These are phyloP conservation scores for Platyscapa corneri DNA, from an alignment of 1,140 invertebrate species.

Conservation along the genomic window DNA sequence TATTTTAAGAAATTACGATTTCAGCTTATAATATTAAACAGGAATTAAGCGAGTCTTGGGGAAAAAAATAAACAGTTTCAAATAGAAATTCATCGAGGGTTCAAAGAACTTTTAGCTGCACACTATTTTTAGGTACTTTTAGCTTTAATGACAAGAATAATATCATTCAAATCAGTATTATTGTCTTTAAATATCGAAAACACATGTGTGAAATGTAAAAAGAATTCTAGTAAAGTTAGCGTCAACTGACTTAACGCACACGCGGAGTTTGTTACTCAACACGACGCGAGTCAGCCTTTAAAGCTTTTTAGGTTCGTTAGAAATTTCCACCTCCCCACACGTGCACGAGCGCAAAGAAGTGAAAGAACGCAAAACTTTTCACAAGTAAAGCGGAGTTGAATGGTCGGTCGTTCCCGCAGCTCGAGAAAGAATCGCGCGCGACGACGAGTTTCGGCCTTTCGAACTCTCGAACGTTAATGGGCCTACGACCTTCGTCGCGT, in stretches of 20 bases:
- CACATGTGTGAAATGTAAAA: background rate
- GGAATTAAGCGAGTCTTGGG: no score
- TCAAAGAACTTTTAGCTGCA: no score
- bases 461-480: conserved; percentile 19
- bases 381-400: background rate
- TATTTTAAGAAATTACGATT: no score
- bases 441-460: conserved; percentile 26
- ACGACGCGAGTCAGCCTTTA: background rate
- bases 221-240: background rate
- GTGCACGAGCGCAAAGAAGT: background rate
- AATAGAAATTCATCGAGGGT: no score
- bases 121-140: background rate
- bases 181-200: background rate
- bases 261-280: background rate
- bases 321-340: background rate
- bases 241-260: background rate
- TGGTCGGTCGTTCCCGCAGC: background rate
- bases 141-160: background rate
- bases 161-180: background rate
- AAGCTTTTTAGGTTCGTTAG: background rate
- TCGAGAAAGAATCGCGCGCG: conserved; percentile 13
- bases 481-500: conserved; percentile 21
- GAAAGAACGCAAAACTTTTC: conserved; percentile 29
- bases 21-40: no score
- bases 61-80: no score